Conservation (phyloP, 2,797 vertebrate species). For the Poecilia wingei region DNA sequence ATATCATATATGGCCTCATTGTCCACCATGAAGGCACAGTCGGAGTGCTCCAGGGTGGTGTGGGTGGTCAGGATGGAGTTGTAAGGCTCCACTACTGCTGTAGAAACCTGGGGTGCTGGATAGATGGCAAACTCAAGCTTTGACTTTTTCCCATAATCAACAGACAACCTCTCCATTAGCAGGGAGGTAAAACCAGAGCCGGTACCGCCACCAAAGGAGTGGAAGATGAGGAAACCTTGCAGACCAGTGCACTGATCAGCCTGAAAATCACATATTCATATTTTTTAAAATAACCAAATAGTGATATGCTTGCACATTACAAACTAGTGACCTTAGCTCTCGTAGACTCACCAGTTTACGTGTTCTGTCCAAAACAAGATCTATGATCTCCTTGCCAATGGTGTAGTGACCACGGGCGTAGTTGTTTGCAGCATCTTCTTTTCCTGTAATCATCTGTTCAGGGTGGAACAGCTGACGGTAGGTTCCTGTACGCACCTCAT, state of each 20-base stretch:
- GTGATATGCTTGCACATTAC: background rate
- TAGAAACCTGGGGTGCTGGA: conserved; percentile 89
- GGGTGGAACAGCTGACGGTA: conserved; percentile 68
- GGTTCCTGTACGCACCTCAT: conserved; percentile 73
- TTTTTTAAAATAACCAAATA: background rate
- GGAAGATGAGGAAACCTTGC: conserved; percentile 87
- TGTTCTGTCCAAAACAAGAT: conserved; percentile 79
- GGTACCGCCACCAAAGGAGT: conserved; percentile 86
- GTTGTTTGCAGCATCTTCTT: conserved; percentile 83
- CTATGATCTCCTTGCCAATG: conserved; percentile 82
- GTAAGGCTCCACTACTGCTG: conserved; percentile 89
- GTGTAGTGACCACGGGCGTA: conserved; percentile 84
- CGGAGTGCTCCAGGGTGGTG: conserved; percentile 83
- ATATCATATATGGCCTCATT: conserved; percentile 89
- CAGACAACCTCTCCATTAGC: conserved; percentile 90
- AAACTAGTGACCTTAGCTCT: background rate
- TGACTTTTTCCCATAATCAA: conserved; percentile 91
- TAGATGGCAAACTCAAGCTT: conserved; percentile 90
- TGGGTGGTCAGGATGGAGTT: conserved; percentile 88
- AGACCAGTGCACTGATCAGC: conserved; percentile 82
- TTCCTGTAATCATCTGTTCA: conserved; percentile 83
- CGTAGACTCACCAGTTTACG: conserved; percentile 77
- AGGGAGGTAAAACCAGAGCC: conserved; percentile 91
- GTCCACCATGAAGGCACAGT: conserved; percentile 87
- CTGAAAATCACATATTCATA: conserved; percentile 27